A percentile compares a stretch with the other conserved stretches of the same genome.
Conservation (phyloP, 2,888 invertebrate genomes). For the Pharmacophagus antenor region DNA sequence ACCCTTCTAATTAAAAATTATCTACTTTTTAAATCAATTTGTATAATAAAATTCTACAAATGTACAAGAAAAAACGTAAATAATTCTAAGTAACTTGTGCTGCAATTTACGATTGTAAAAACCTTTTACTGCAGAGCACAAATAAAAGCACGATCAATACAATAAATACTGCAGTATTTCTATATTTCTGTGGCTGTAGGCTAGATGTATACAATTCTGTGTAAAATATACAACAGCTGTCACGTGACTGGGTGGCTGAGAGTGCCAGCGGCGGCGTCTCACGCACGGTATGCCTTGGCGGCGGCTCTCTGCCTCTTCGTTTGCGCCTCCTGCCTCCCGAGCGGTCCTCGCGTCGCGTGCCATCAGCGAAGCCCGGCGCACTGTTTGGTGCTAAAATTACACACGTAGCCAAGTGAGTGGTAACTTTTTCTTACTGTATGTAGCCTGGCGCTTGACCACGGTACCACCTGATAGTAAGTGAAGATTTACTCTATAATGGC, state of each 20-base stretch:
- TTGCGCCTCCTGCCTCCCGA: constrained; percentile 92
- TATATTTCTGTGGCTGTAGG: too few species aligned
- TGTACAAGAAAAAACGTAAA: background rate
- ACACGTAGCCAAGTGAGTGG: constrained; percentile 91
- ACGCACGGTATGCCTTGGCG: constrained; percentile 86
- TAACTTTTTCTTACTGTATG: too few species aligned
- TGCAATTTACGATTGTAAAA: too few species aligned
- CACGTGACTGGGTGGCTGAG: constrained; percentile 87
- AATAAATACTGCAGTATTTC: too few species aligned
- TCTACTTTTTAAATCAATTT: too few species aligned
- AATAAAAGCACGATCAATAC: too few species aligned
- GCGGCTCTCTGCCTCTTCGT: constrained; percentile 86
- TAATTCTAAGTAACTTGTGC: background rate
- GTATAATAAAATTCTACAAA: background rate
- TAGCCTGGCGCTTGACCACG: too few species aligned
- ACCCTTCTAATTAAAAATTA: too few species aligned
- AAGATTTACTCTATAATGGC: too few species aligned
- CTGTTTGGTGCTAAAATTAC: constrained; percentile 95
- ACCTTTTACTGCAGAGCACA: too few species aligned
- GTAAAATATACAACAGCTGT: constrained; percentile 77
- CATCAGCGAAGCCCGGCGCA: constrained; percentile 92
- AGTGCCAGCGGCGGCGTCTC: constrained; percentile 69
- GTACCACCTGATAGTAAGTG: too few species aligned
- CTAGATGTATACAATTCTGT: too few species aligned
- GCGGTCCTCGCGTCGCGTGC: constrained; percentile 90